Conservation (phyloP, 1,140 invertebrate genomes). For the Drosophila saltans region DNA sequence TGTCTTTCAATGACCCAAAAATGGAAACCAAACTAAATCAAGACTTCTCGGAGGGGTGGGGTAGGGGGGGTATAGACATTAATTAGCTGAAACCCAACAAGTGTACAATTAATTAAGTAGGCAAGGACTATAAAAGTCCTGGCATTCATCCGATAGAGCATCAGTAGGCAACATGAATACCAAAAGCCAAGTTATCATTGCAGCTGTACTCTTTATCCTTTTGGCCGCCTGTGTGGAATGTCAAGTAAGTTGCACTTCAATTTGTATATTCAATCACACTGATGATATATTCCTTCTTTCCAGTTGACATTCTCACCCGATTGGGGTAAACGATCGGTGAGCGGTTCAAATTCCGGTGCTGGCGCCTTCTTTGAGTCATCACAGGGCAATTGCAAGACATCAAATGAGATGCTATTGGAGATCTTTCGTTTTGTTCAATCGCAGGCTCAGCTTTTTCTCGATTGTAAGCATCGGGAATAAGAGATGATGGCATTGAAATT, state of each 20-base stretch:
- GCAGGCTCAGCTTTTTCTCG: conserved; percentile 75
- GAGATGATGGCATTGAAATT: neutral
- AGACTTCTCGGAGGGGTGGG: neutral
- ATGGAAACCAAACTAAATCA: too few relatives aligned
- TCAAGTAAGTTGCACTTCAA: conserved; percentile 49
- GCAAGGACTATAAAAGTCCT: conserved; percentile 51
- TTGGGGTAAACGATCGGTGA: conserved; percentile 79
- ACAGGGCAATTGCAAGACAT: conserved; percentile 73
- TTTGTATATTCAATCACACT: too few relatives aligned
- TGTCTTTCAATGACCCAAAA: conserved; percentile 31
- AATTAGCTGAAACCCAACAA: conserved; percentile 48
- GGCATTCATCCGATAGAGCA: neutral
- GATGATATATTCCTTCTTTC: neutral
- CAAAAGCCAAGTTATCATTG: conserved; percentile 62
- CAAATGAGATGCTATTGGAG: conserved; percentile 78
- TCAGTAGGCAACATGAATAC: conserved; percentile 60
- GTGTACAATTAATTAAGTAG: conserved; percentile 43
- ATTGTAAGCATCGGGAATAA: conserved; percentile 80
- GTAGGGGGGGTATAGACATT: conserved; percentile 11
- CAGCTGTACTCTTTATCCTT: conserved; percentile 57
- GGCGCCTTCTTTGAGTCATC: conserved; percentile 62
- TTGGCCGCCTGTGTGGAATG: conserved; percentile 69
- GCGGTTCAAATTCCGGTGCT: conserved; percentile 43
- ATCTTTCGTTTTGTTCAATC: conserved; percentile 79
- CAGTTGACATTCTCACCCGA: conserved; percentile 81